A percentile compares a stretch with the other conserved stretches of the same genome.
phyloP scores from a whole-genome alignment of 2,797 vertebrate species.

The Tadarida brasiliensis region DNA sequence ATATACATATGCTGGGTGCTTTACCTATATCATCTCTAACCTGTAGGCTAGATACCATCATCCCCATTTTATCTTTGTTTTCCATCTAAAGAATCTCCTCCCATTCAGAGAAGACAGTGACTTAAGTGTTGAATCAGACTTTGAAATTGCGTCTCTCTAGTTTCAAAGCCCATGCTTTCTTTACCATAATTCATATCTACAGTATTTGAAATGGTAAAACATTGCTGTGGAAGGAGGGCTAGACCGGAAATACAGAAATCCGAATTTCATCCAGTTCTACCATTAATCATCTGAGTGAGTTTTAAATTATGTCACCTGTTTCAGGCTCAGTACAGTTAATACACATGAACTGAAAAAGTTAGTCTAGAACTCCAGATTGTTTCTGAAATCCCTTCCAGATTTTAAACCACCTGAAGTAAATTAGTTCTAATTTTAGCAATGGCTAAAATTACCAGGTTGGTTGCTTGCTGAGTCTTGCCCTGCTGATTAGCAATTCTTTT shows the following conservation, averaged over 20 bases:
- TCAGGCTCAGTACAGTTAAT: background rate
- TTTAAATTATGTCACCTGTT: background rate
- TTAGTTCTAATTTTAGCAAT: background rate
- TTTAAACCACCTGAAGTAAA: background rate
- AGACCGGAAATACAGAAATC: background rate
- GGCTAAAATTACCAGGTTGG: background rate
- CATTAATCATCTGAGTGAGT: background rate
- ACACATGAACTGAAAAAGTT: background rate
- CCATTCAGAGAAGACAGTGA: background rate
- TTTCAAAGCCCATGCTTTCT: background rate
- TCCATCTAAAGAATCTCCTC: background rate
- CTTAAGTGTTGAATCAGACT: background rate
- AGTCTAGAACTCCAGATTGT: background rate
- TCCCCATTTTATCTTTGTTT: background rate
- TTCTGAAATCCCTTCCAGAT: conserved; percentile 35
- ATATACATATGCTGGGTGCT: background rate
- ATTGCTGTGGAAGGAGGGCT: background rate
- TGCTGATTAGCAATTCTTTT: background rate
- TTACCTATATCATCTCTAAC: background rate
- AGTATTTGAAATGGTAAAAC: background rate
- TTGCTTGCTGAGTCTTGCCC: background rate
- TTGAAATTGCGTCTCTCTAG: background rate
- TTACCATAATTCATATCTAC: background rate
- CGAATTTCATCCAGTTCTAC: background rate
- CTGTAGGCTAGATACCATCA: background rate